Evolutionary conservation across 1,140 invertebrate genomes (phyloP).

Genomic region (Drosophila punjabiensis): DNA sequence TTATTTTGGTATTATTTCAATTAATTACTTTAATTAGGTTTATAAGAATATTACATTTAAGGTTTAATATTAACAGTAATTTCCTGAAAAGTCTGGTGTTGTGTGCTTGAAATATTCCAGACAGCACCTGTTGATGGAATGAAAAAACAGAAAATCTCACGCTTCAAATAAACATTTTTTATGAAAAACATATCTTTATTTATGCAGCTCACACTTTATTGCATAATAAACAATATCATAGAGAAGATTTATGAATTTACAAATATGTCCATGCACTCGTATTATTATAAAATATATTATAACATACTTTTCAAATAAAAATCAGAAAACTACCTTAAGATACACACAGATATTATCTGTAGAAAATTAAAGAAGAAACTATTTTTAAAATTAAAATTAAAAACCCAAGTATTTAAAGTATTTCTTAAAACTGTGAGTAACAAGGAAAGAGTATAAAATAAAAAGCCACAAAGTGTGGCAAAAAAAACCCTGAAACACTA

Average conservation of each 20-base stretch:
- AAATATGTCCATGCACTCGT: not conserved
- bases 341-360: not conserved
- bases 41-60: not conserved
- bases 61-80: not conserved
- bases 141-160: not conserved
- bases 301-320: not conserved
- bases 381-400: not conserved
- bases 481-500: conserved; percentile 22
- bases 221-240: not conserved
- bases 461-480: conserved; percentile 26
- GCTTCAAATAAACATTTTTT: not conserved
- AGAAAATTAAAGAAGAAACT: not conserved
- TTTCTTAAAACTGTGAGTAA: not conserved
- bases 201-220: not conserved
- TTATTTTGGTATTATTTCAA: too few species aligned
- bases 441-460: not conserved
- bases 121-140: not conserved
- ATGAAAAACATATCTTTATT: not conserved
- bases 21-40: not conserved
- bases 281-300: not conserved
- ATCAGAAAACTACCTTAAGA: not conserved
- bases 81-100: not conserved
- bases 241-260: not conserved
- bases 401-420: not conserved
- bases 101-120: not conserved